Evolutionary conservation across 2,797 vertebrate species (phyloP), one percentile per base, ranked within the genome.

Genomic region (Naso thynnoides): DNA sequence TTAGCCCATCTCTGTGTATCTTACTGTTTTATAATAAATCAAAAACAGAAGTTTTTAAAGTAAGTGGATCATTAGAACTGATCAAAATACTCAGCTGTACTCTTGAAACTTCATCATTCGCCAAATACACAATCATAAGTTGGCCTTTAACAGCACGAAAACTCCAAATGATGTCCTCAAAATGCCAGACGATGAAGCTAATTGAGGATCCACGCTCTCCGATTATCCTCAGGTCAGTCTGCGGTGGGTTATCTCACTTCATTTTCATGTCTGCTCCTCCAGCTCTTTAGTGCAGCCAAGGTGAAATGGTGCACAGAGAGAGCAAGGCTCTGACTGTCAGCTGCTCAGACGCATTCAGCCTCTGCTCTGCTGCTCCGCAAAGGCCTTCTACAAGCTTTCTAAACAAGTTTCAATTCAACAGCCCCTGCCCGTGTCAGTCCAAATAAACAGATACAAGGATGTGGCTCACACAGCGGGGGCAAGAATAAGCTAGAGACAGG

Each of bases 381-480:
- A 76, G 73, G 62, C 77, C 69, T 57, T 77, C 82, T 53, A 42
- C 79, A 55, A 72, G 79, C 77, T 85, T 76, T 78, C 77, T 62
- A 81, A 86, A 89, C 84, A 70, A 67, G 67, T 76, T 85, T 84
- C 86, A 85, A 74, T 81, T 76, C 81, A 56, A 56, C 78, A 73
- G 59, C 85, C 84, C 82, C 78, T 74, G 61, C 81, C 64, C 18
- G 24, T 57, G 81, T 91, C 90, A 59, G 79, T 82, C 80, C 75
- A 86, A 75, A 91, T 86, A 87, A 91, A 85, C 82, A 82, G 70
- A 76, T 79, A 83, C 85, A 82, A 71, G 70, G 55, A 70, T 59
- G 80, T 26, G 45, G 74, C 63, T 62, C 77, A 59, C 76, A 73
- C 49, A 70, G 33, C 0, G 9, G 44, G 54, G 49, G 38, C 39